Evolutionary conservation across 1,140 invertebrate genomes (phyloP), one percentile per base, ranked within the genome.

Genomic region (Zaprionus inermis): DNA sequence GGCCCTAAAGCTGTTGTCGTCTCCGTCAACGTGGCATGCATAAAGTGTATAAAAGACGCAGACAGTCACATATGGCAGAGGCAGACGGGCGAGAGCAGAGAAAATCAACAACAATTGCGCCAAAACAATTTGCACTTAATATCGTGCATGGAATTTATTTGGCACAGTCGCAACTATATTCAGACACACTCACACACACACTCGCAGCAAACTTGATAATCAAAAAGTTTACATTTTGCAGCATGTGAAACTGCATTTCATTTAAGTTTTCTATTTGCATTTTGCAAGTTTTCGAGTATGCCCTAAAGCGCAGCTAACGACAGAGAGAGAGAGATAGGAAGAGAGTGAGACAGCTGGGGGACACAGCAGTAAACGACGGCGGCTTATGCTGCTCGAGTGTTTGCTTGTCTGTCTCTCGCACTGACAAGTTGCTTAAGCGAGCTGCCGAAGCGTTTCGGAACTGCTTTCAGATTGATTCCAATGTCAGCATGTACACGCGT

Each of bases 41-140:
- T 81, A 69, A 79, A 88, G 64, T 86, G 78, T 76, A 88, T 82
- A 76, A 77, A 78, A 72, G 59, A 75, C 44, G 36, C 59, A 58
- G 36, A 44, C 34, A 46, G 46, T 58, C 52, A 66, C 44, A 60
- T 32, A 64, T 54, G 24, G n/a, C 16, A 30, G 36, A 16, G 28
- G 22, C 3, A 61, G 6, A 28, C 46, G 20, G 18, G 46, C n/a
- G 30, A 51, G 34, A 51, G 57, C 30, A 28, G 41, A 32, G 22
- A 61, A 52, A 54, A 69, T 69, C 66, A 69, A 71, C 66, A 64
- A 58, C 77, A 86, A 85, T 79, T 81, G 82, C 76, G 76, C 58
- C 83, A 88, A 85, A 86, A 88, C 82, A 88, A 88, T 86, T 86
- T 86, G 69, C 82, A 86, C 83, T 88, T 86, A 76, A 88, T 86